Base-by-base conservation (phyloP, 2,888 invertebrate genomes). In the Suillia variegata region DNA sequence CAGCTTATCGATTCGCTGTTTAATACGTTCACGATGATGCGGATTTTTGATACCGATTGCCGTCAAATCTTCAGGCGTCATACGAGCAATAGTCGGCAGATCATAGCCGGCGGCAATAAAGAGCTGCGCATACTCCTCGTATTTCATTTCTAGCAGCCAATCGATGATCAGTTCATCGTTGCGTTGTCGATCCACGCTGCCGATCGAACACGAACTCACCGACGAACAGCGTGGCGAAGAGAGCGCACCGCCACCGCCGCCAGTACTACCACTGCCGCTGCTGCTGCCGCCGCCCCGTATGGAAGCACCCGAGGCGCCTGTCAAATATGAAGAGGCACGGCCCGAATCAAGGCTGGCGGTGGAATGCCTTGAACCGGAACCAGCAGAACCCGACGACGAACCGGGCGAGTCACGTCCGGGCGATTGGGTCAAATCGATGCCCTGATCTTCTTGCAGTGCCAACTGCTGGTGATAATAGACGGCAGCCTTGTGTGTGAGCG, bases 31-130 rank as follows among this genome's bases (percentile, higher is more conserved):
- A 70, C 98, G 87, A 83, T 98, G 98, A 80, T 94, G 93, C 34
- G 99, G 98, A 83, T 98, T 97, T 79, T 96, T 97, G 71, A 99
- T 96, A 73, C 92, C 92, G 76, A 92, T 91, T 56, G 91, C 92
- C 49, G 92, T 92, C 71, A 92, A 86, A 84, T 92, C 96, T 84
- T 98, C 98, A 0, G 99, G 98, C 13, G 98, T 99, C 96, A 98
- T 98, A 70, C 97, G 87, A n/a, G 97, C 94, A 76, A 98, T 95
- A 1, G 98, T 98, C 22, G 96, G 92, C 84, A 99, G 88, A 84
- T 99, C 98, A 82, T 99, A 99, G 34, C 98, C 98, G 13, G 98
- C 96, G 45, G 93, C 89, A 64, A 94, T 88, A 83, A 99, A 98
- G 60, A 96, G 87, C 51, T 92, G 89, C 67, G 94, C 93, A 84